Base-by-base conservation (phyloP, 2,888 invertebrate species). In the Onchidella celtica region DNA sequence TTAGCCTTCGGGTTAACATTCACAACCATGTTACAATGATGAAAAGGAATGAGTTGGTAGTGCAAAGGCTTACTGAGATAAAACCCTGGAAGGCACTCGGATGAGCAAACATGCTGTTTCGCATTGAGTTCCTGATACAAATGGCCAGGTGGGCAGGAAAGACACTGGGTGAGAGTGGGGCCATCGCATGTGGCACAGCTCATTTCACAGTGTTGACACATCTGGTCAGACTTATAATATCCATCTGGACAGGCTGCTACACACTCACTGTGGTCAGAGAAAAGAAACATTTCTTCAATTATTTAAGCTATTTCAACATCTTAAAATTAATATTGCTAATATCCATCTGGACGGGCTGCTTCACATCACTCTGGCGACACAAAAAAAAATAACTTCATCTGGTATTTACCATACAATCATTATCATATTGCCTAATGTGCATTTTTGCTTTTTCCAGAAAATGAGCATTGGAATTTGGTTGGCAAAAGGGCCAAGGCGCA, bases 151-250 rank as follows among this genome's bases (percentile, higher is more conserved):
- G 66, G 66, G 75, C 87, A 87, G 61, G 75, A 79, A 17, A 84
- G 75, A 73, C 88, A 88, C 65, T 86, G 78, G n/a, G 79, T 76
- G 34, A 83, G 68, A 9, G 38, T 76, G 1, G 86, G 85, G 0
- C 87, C 88, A 21, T 24, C 55, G 75, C 88, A 88, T 11, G 83
- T 83, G 55, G 59, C 70, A 82, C 88, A 81, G 59, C 75, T 75
- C 38, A 73, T 59, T 68, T 81, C 70, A 55, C 84, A 84, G 0
- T 76, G 70, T 32, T 75, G 27, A 70, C 84, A 84, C 61, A 79
- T 69, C 9, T 59, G 34, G 47, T 59, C 55, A 0, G 68, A 34
- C 17, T 57, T 32, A 77, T 83, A 87, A 47, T 81, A 82, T n/a
- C 82, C 82, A 14, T 79, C 76, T 14, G 66, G 74, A 68, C 86